Evolutionary conservation across 2,888 invertebrate species (phyloP).

Genomic region (Troglohyphantes excavatus): DNA sequence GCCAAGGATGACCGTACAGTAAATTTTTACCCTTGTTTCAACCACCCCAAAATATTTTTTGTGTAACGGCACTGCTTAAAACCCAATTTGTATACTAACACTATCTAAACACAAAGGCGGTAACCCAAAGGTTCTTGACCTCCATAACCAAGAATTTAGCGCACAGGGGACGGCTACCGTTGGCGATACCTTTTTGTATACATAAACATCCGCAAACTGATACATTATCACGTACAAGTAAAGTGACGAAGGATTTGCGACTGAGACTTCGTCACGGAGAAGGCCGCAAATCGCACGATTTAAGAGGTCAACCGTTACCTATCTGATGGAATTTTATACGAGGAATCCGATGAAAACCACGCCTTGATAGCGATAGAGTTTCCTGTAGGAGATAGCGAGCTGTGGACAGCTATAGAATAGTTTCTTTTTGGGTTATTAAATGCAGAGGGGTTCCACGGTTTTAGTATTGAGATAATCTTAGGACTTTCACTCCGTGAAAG

Average conservation of each 20-base stretch:
- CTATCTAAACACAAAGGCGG: not conserved
- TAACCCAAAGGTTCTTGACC: slow-evolving; percentile 24
- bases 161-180: slow-evolving; percentile 1
- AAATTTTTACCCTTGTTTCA: no score
- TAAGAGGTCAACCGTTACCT: slow-evolving; percentile 47
- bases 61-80: no score
- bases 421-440: not conserved
- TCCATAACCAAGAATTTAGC: not conserved
- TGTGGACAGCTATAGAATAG: not conserved
- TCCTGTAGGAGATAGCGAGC: not conserved
- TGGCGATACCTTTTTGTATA: slow-evolving; percentile 35
- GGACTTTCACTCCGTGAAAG: not conserved
- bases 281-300: slow-evolving; percentile 12
- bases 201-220: slow-evolving; percentile 4
- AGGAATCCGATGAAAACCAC: slow-evolving; percentile 38
- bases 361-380: slow-evolving; percentile 26
- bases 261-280: not conserved
- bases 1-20: no score
- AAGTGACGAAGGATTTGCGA: slow-evolving; percentile 26
- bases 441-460: no score
- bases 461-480: not conserved
- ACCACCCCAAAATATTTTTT: no score
- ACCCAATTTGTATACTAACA: no score
- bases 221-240: not conserved
- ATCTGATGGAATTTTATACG: slow-evolving; percentile 20